These are phyloP conservation scores for Hermodice carunculata DNA, from an alignment of 2,888 invertebrate genomes.

Conservation along the genomic window DNA sequence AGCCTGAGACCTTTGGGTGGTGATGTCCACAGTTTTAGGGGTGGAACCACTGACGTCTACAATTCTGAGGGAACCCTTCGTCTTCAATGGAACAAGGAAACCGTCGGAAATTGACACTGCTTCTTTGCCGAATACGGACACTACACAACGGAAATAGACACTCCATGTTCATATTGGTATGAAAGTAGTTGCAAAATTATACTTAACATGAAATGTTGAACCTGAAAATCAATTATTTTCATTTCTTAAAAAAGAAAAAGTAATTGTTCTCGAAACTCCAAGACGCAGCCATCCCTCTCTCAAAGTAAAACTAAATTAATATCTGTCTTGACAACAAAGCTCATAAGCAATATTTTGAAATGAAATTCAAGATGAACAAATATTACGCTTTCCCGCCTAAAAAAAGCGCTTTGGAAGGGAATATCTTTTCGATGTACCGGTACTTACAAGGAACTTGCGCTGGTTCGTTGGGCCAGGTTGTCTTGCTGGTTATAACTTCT, in stretches of 20 bases:
- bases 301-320: not conserved
- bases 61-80: slow-evolving; percentile 36
- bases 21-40: not conserved
- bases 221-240: not conserved
- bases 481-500: not conserved
- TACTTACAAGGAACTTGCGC: slow-evolving; percentile 14
- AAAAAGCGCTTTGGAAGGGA: too few relatives aligned
- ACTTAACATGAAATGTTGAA: not conserved
- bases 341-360: too few relatives aligned
- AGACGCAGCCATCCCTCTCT: not conserved
- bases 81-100: slow-evolving; percentile 47
- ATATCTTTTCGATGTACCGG: not conserved
- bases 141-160: too few relatives aligned
- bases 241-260: not conserved
- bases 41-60: slow-evolving; percentile 31
- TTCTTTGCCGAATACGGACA: slow-evolving; percentile 39
- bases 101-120: slow-evolving; percentile 47
- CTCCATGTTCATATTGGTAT: too few relatives aligned
- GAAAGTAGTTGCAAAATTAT: not conserved
- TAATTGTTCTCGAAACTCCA: not conserved
- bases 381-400: too few relatives aligned
- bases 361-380: too few relatives aligned
- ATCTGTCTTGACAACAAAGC: not conserved
- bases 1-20: not conserved
- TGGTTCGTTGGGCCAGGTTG: slow-evolving; percentile 18